phyloP scores from a whole-genome alignment of 1,140 invertebrate species.

The Brachionus angularis region DNA sequence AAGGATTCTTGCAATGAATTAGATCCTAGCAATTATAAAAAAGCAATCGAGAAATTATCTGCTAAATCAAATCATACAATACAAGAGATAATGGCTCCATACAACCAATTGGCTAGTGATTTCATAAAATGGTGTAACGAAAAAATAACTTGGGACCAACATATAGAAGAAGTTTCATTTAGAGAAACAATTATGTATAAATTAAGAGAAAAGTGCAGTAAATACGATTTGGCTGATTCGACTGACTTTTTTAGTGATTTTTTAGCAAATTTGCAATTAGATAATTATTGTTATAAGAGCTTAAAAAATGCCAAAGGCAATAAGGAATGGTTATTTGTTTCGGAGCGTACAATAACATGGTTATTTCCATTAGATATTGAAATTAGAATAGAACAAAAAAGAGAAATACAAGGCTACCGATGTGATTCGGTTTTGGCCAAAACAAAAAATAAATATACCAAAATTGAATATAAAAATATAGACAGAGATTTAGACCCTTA shows the following conservation, averaged over 20 bases:
- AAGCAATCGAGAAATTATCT: constrained; percentile 16
- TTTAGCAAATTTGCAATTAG: constrained; percentile 40
- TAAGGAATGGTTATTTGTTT: constrained; percentile 12
- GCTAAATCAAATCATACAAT: constrained; percentile 29
- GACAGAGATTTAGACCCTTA: constrained; percentile 36
- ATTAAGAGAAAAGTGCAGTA: constrained; percentile 33
- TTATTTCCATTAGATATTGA: constrained; percentile 31
- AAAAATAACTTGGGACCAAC: constrained; percentile 43
- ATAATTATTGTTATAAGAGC: constrained; percentile 35
- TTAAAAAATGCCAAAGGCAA: constrained; percentile 34
- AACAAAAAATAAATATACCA: constrained; percentile 3
- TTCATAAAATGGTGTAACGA: constrained; percentile 36
- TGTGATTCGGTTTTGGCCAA: constrained; percentile 9
- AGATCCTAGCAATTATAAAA: constrained; percentile 25
- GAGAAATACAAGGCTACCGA: constrained; percentile 19
- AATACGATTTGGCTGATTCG: constrained; percentile 28
- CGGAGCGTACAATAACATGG: constrained; percentile 24
- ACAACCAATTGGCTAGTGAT: constrained; percentile 17
- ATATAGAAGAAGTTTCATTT: constrained; percentile 36
- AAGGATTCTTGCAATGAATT: constrained; percentile 33
- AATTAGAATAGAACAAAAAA: constrained; percentile 23
- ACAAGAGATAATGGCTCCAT: constrained; percentile 40
- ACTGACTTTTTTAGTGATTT: constrained; percentile 40
- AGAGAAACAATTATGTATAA: constrained; percentile 37
- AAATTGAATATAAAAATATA: constrained; percentile 20